These are phyloP conservation scores for Apis cerana DNA, from an alignment of 1,140 invertebrate species.

Conservation along the genomic window DNA sequence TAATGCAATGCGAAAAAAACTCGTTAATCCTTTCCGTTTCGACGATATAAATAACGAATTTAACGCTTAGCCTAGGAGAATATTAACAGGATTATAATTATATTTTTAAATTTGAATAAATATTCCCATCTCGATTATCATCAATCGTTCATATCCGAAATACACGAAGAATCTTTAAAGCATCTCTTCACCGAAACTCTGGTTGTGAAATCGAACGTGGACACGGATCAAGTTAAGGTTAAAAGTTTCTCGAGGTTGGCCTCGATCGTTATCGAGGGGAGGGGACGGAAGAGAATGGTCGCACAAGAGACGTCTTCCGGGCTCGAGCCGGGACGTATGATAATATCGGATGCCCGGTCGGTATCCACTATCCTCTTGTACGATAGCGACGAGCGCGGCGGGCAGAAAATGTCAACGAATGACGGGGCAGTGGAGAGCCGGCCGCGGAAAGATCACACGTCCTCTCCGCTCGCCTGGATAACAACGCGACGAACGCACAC, in stretches of 20 bases:
- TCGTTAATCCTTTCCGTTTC: neutral
- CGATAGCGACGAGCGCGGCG: conserved; percentile 5
- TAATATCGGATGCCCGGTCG: conserved; percentile 20
- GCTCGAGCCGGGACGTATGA: conserved; percentile 24
- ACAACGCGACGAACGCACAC: neutral
- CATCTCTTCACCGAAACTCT: neutral
- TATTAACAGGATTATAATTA: too few species aligned
- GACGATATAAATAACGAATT: too few species aligned
- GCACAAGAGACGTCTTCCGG: neutral
- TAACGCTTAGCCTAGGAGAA: too few species aligned
- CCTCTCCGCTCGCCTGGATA: neutral
- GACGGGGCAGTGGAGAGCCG: conserved; percentile 7
- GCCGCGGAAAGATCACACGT: conserved; percentile 11
- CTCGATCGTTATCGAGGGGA: conserved; percentile 21
- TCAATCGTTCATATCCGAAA: too few species aligned
- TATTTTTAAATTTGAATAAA: too few species aligned
- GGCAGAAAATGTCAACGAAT: conserved; percentile 43
- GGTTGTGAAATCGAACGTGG: too few species aligned
- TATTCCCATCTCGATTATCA: too few species aligned
- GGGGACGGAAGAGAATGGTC: conserved; percentile 13
- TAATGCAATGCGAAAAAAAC: neutral
- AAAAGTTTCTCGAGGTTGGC: neutral
- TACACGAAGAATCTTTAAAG: too few species aligned
- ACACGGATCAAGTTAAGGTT: neutral
- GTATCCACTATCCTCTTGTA: conserved; percentile 42